phyloP scores from a whole-genome alignment of 2,113 vertebrate species.

The Cheirogaleus medius region DNA sequence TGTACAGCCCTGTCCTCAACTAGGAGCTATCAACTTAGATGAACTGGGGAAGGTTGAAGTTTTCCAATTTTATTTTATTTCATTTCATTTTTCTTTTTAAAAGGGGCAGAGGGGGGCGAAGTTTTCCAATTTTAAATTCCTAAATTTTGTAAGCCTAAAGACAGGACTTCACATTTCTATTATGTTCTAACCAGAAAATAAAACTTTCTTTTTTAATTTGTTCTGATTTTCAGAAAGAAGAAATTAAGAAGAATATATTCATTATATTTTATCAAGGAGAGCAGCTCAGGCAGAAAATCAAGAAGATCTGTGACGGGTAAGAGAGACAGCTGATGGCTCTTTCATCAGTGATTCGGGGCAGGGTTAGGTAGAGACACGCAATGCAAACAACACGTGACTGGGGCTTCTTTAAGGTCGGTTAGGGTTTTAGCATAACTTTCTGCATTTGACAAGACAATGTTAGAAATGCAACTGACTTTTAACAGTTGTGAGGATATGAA shows the following conservation, averaged over 20 bases:
- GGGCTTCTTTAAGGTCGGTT: not conserved
- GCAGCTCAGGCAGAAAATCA: slow-evolving; percentile 88
- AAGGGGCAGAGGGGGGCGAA: not conserved
- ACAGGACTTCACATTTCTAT: not conserved
- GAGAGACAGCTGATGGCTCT: not conserved
- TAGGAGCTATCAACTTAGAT: not conserved
- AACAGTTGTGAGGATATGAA: not conserved
- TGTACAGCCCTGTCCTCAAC: not conserved
- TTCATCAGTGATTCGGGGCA: rapidly evolving
- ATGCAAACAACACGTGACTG: rapidly evolving
- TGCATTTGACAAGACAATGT: not conserved
- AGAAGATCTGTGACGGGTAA: slow-evolving; percentile 90
- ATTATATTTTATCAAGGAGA: slow-evolving; percentile 92
- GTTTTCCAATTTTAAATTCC: not conserved
- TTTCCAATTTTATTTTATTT: not conserved
- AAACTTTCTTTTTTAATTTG: not conserved
- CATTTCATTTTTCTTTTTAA: no score
- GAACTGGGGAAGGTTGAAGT: not conserved
- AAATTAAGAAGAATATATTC: slow-evolving; percentile 89
- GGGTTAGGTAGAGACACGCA: not conserved
- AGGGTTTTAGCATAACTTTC: not conserved
- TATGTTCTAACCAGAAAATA: not conserved
- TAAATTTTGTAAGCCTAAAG: not conserved
- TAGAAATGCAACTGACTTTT: not conserved
- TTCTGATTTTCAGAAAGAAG: slow-evolving; percentile 85